A percentile compares a stretch with the other conserved stretches of the same genome.
phyloP scores from a whole-genome alignment of 2,888 invertebrate species.

The Sinhomidia bicolor region DNA sequence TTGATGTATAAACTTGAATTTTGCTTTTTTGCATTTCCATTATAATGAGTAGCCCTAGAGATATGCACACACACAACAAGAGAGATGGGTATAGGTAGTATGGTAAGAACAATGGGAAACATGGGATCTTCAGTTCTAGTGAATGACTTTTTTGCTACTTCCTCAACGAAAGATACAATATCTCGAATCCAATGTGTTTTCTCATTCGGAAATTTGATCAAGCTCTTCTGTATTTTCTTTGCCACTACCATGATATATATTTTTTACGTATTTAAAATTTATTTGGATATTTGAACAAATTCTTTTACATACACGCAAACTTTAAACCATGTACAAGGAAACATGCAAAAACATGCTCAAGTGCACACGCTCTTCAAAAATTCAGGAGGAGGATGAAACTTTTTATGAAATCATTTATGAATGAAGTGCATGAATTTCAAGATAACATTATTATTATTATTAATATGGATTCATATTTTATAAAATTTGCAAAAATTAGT shows the following conservation, averaged over 20 bases:
- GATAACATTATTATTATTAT: too few species aligned
- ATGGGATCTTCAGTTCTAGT: background rate
- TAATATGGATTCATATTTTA: conserved; percentile 35
- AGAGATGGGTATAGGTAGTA: background rate
- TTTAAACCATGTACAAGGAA: background rate
- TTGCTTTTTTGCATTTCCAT: too few species aligned
- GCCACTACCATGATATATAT: too few species aligned
- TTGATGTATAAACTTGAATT: too few species aligned
- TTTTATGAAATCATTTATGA: background rate
- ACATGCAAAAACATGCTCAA: background rate
- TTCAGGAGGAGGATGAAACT: background rate
- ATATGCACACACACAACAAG: too few species aligned
- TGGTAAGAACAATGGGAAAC: background rate
- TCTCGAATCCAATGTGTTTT: background rate
- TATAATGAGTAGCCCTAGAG: too few species aligned
- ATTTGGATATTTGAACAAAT: background rate
- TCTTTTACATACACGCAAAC: background rate
- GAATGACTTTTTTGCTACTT: conserved; percentile 10
- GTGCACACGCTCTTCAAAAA: background rate
- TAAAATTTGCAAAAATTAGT: conserved; percentile 22
- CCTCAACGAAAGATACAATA: background rate
- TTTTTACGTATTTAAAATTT: background rate
- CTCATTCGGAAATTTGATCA: conserved; percentile 14
- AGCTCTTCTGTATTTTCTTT: background rate
- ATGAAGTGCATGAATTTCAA: background rate